phyloP scores from a whole-genome alignment of 2,888 invertebrate genomes.

The Crepidodera aurea region DNA sequence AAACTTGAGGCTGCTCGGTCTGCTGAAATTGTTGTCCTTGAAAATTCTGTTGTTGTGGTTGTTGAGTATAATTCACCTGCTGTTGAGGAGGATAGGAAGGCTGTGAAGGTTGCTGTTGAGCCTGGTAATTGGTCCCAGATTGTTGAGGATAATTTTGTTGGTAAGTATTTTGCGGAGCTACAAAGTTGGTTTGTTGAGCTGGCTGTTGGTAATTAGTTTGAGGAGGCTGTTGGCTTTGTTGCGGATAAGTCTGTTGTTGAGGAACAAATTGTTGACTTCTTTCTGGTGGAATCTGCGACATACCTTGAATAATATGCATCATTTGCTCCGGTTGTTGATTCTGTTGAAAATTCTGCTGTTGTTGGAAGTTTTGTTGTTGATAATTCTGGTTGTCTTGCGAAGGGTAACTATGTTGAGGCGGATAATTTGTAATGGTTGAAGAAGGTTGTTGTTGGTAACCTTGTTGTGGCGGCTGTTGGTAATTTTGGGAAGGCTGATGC shows the following conservation, averaged over 20 bases:
- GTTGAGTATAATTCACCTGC: constrained; percentile 34
- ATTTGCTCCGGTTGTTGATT: constrained; percentile 38
- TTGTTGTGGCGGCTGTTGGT: constrained; percentile 37
- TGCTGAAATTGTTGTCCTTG: constrained; percentile 34
- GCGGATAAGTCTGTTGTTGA: constrained; percentile 31
- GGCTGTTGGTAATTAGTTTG: constrained; percentile 35
- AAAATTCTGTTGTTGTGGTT: constrained; percentile 49
- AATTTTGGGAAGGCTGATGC: constrained; percentile 39
- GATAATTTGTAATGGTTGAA: constrained; percentile 30
- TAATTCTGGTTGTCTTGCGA: constrained; percentile 38
- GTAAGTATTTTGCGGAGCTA: constrained; percentile 16
- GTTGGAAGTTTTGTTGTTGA: constrained; percentile 41
- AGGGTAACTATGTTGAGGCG: constrained; percentile 38
- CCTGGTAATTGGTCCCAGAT: constrained; percentile 7
- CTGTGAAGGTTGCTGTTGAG: constrained; percentile 38
- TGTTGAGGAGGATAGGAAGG: constrained; percentile 34
- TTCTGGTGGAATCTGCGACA: constrained; percentile 26
- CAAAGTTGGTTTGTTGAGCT: constrained; percentile 28
- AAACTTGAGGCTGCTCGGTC: constrained; percentile 41
- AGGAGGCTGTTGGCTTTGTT: constrained; percentile 33
- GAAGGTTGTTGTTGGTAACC: constrained; percentile 33
- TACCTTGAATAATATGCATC: constrained; percentile 32
- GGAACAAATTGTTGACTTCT: constrained; percentile 44
- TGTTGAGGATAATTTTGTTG: constrained; percentile 36
- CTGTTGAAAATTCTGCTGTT: constrained; percentile 40